These are phyloP conservation scores for Melangyna quadrimaculata DNA, from an alignment of 2,888 invertebrate species.

Conservation along the genomic window DNA sequence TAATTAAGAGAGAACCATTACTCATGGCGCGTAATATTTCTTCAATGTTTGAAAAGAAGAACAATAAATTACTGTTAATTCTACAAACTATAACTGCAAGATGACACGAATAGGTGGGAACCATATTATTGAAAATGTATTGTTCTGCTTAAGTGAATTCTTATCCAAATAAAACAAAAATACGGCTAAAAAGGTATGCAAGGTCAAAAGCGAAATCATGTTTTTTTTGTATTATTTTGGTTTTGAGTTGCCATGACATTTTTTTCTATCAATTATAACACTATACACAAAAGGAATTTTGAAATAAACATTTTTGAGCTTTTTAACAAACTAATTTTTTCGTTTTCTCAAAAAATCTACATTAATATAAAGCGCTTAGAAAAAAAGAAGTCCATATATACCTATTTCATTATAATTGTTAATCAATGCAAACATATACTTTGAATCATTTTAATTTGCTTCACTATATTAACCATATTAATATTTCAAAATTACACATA, in stretches of 20 bases:
- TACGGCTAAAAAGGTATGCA: neutral
- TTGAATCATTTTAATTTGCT: neutral
- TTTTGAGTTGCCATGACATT: neutral
- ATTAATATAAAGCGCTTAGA: no score
- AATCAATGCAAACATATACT: neutral
- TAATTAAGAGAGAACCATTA: no score
- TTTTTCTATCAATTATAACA: neutral
- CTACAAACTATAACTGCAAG: neutral
- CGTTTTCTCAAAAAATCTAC: no score
- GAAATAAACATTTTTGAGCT: neutral
- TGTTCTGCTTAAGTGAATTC: conserved; percentile 15
- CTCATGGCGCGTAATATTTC: no score
- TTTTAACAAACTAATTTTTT: no score
- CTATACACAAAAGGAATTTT: neutral
- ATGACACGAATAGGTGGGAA: neutral
- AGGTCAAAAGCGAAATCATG: conserved; percentile 1
- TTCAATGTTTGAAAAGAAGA: no score
- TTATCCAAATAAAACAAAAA: neutral
- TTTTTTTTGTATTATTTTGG: neutral
- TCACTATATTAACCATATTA: neutral
- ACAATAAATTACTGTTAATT: neutral
- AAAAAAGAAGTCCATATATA: neutral
- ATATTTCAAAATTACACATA: conserved; percentile 6
- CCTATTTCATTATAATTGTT: neutral
- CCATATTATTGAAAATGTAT: neutral